Evolutionary conservation across 1,140 invertebrate genomes (phyloP).

Genomic region (Drosophila bifasciata): DNA sequence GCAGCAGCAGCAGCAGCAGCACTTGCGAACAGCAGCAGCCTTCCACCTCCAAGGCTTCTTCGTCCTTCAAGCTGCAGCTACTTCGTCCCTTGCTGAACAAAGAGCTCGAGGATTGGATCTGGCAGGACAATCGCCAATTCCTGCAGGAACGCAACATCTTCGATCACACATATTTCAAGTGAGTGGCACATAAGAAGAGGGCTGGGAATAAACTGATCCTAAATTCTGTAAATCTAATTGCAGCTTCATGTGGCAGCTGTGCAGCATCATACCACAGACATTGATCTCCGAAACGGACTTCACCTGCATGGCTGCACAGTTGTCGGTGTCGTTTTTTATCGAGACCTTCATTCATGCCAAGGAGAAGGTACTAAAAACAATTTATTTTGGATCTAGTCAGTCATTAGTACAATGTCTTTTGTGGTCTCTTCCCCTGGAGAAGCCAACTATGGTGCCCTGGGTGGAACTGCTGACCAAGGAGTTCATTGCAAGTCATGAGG

Average conservation of each 20-base stretch:
- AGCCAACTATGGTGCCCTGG: slow-evolving; percentile 98
- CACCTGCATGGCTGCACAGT: slow-evolving; percentile 92
- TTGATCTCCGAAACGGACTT: slow-evolving; percentile 91
- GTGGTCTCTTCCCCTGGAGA: slow-evolving; percentile 9
- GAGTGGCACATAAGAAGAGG: slow-evolving; percentile 74
- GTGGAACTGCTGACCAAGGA: slow-evolving; percentile 97
- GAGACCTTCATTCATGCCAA: slow-evolving; percentile 98
- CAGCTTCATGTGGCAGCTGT: slow-evolving; percentile 98
- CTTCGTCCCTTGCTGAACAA: slow-evolving; percentile 86
- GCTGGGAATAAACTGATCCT: neutral
- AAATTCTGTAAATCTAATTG: slow-evolving; percentile 40
- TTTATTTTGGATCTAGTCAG: neutral
- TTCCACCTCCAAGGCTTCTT: slow-evolving; percentile 73
- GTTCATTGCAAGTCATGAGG: slow-evolving; percentile 94
- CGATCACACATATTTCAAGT: slow-evolving; percentile 97
- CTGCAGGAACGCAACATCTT: slow-evolving; percentile 97
- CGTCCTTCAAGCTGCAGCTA: slow-evolving; percentile 49
- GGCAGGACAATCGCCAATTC: slow-evolving; percentile 98
- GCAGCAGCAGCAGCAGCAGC: slow-evolving; percentile 41
- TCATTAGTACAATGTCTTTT: slow-evolving; percentile 2
- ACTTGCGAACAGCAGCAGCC: slow-evolving; percentile 47
- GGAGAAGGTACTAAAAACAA: slow-evolving; percentile 89
- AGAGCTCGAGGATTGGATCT: slow-evolving; percentile 95
- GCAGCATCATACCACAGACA: slow-evolving; percentile 95
- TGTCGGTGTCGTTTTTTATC: slow-evolving; percentile 97